These are phyloP conservation scores for Hoplias malabaricus DNA, from an alignment of 2,113 vertebrate genomes.

Conservation along the genomic window DNA sequence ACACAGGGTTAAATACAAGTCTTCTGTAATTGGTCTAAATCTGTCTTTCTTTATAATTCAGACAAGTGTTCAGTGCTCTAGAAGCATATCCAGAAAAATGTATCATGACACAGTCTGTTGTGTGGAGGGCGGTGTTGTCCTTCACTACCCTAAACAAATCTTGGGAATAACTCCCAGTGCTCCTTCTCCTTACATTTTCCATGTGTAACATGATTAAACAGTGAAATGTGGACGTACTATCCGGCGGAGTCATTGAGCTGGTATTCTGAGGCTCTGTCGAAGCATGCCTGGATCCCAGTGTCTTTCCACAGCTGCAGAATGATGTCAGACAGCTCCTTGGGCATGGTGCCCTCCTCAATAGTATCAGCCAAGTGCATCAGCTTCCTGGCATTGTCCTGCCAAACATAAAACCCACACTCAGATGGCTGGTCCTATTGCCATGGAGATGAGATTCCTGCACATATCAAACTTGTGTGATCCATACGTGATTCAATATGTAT, in stretches of 20 bases:
- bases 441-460: background rate
- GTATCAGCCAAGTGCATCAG: slow-evolving; percentile 94
- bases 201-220: too few relatives aligned
- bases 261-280: slow-evolving; percentile 93
- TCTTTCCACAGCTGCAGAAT: slow-evolving; percentile 95
- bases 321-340: slow-evolving; percentile 93
- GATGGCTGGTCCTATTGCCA: background rate
- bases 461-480: too few relatives aligned
- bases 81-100: too few relatives aligned
- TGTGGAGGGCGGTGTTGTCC: too few relatives aligned
- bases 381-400: slow-evolving; percentile 90
- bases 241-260: slow-evolving; percentile 96
- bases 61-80: too few relatives aligned
- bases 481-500: background rate
- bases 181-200: too few relatives aligned
- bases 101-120: too few relatives aligned
- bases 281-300: slow-evolving; percentile 89
- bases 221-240: slow-evolving; percentile 78
- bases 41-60: too few relatives aligned
- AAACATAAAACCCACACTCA: slow-evolving; percentile 13
- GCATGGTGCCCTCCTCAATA: slow-evolving; percentile 95
- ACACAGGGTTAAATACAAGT: too few relatives aligned
- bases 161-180: too few relatives aligned
- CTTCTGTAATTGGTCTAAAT: too few relatives aligned
- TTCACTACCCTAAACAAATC: too few relatives aligned